Evolutionary conservation across 1,140 invertebrate species (phyloP).

Genomic region (Drosophila watanabei): DNA sequence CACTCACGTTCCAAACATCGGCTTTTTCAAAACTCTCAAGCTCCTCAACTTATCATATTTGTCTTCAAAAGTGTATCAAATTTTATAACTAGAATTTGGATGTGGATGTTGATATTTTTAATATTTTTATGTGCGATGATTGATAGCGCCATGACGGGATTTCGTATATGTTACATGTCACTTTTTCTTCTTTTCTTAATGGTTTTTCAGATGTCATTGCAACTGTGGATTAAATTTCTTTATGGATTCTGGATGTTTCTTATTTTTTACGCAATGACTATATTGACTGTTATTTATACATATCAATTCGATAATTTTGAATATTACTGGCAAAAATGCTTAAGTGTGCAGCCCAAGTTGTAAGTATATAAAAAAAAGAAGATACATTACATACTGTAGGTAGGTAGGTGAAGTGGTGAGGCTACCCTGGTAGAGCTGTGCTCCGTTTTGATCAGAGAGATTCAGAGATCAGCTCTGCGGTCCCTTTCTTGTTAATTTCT

Average conservation of each 20-base stretch:
- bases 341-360: conserved; percentile 90
- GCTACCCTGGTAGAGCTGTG: too few species aligned
- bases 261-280: conserved; percentile 98
- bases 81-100: conserved; percentile 97
- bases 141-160: conserved; percentile 95
- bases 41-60: conserved; percentile 87
- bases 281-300: conserved; percentile 97
- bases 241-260: conserved; percentile 98
- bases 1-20: conserved; percentile 86
- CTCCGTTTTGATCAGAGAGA: too few species aligned
- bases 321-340: conserved; percentile 92
- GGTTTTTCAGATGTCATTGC: conserved; percentile 97
- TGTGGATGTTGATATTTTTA: conserved; percentile 96
- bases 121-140: conserved; percentile 96
- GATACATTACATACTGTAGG: too few species aligned
- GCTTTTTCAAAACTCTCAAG: conserved; percentile 72
- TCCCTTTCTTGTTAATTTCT: too few species aligned
- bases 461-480: too few species aligned
- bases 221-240: conserved; percentile 95
- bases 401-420: too few species aligned
- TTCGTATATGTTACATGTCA: conserved; percentile 98
- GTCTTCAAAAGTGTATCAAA: conserved; percentile 88
- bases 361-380: conserved; percentile 87
- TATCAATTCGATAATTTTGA: conserved; percentile 98
- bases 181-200: conserved; percentile 97